Evolutionary conservation across 1,140 invertebrate genomes (phyloP).

Genomic region (Drosophila tsacasi): DNA sequence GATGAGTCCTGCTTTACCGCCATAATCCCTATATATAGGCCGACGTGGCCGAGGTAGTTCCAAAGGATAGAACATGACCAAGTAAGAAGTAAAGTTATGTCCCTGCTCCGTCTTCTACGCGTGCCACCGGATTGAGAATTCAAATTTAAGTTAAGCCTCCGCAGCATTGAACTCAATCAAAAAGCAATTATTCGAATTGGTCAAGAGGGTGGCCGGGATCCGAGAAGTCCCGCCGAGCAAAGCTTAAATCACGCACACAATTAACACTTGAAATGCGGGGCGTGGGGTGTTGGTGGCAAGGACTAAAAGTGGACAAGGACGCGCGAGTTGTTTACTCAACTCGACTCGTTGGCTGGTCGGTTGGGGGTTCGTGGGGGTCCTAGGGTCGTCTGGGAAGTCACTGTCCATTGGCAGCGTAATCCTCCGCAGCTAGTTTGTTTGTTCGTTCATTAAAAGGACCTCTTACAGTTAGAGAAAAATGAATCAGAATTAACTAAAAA

Average conservation of each 20-base stretch:
- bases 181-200: slow-evolving; percentile 75
- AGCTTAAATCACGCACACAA: slow-evolving; percentile 82
- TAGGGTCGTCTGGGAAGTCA: slow-evolving; percentile 25
- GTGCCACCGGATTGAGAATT: slow-evolving; percentile 48
- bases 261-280: slow-evolving; percentile 66
- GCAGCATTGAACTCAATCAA: slow-evolving; percentile 76
- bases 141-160: slow-evolving; percentile 53
- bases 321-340: slow-evolving; percentile 70
- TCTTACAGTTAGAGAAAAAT: slow-evolving; percentile 6
- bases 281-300: slow-evolving; percentile 6
- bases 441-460: slow-evolving; percentile 73
- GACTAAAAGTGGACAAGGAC: slow-evolving; percentile 56
- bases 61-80: slow-evolving; percentile 63
- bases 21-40: slow-evolving; percentile 36
- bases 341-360: slow-evolving; percentile 26
- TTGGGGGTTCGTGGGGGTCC: slow-evolving; percentile 3
- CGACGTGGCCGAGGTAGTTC: slow-evolving; percentile 56
- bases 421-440: slow-evolving; percentile 64
- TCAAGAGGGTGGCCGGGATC: slow-evolving; percentile 25
- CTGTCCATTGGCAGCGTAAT: slow-evolving; percentile 70
- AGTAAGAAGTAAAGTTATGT: background rate
- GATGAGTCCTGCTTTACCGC: slow-evolving; percentile 5
- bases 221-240: slow-evolving; percentile 17
- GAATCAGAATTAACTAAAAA: too few relatives aligned
- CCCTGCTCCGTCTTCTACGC: slow-evolving; percentile 9